Conservation (phyloP, 2,888 invertebrate species). For the Orthosia cruda region DNA sequence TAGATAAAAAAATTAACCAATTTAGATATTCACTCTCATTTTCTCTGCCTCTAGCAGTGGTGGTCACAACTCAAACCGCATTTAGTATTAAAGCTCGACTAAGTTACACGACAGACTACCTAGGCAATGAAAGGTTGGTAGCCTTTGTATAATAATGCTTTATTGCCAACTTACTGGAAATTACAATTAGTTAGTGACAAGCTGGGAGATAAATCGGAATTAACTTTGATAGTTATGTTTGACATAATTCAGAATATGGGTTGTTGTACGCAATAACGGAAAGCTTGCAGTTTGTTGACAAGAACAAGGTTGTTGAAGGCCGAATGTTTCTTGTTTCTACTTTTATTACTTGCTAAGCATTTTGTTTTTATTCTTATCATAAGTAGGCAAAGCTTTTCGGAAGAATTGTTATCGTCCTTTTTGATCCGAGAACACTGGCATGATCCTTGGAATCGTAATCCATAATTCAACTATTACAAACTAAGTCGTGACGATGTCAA, state of each 20-base stretch:
- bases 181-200: constrained; percentile 25
- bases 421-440: background rate
- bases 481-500: background rate
- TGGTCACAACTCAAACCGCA: constrained; percentile 37
- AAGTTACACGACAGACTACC: constrained; percentile 25
- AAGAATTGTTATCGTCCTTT: background rate
- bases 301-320: too few relatives aligned
- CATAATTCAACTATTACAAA: too few relatives aligned
- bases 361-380: too few relatives aligned
- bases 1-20: constrained; percentile 29
- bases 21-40: constrained; percentile 56
- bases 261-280: background rate
- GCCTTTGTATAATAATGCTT: constrained; percentile 29
- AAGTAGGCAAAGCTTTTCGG: background rate
- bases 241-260: background rate
- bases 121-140: constrained; percentile 14
- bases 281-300: background rate
- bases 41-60: constrained; percentile 24
- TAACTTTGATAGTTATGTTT: constrained; percentile 4
- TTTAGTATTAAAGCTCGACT: constrained; percentile 26
- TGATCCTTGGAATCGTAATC: too few relatives aligned
- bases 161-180: constrained; percentile 33
- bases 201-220: constrained; percentile 27
- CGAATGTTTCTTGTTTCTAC: background rate
- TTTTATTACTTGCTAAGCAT: background rate